Percentiles rank a stretch among this genome's conserved stretches.
These are phyloP conservation scores for Tachina lurida DNA, from an alignment of 2,888 invertebrate species.

Conservation along the genomic window DNA sequence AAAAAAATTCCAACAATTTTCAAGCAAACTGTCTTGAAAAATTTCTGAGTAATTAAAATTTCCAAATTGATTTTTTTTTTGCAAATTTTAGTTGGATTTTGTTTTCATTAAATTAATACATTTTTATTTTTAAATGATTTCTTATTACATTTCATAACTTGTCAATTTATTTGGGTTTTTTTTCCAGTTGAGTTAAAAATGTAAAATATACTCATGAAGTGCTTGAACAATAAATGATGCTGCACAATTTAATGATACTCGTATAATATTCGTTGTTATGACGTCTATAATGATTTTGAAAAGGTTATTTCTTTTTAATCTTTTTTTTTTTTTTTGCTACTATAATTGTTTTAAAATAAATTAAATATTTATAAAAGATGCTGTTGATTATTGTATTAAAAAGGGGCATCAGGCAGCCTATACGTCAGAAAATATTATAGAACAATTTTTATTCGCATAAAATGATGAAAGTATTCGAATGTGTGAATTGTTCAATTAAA, in stretches of 20 bases:
- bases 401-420: no score
- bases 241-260: background rate
- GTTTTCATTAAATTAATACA: background rate
- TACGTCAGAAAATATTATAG: no score
- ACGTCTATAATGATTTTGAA: conserved; percentile 9
- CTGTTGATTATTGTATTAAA: background rate
- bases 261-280: background rate
- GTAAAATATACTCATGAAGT: background rate
- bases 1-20: background rate
- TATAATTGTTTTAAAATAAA: background rate
- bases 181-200: background rate
- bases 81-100: background rate
- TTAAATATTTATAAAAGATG: background rate
- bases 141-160: background rate
- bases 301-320: background rate
- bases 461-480: no score
- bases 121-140: background rate
- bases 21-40: background rate
- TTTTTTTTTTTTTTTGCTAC: background rate
- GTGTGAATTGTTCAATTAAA: no score
- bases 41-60: background rate
- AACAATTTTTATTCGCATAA: no score
- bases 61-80: background rate
- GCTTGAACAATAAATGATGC: background rate
- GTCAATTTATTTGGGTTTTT: conserved; percentile 9